A percentile compares a stretch with the other conserved stretches of the same genome.
Conservation (phyloP, 2,797 vertebrate genomes). For the Peromyscus aztecus region DNA sequence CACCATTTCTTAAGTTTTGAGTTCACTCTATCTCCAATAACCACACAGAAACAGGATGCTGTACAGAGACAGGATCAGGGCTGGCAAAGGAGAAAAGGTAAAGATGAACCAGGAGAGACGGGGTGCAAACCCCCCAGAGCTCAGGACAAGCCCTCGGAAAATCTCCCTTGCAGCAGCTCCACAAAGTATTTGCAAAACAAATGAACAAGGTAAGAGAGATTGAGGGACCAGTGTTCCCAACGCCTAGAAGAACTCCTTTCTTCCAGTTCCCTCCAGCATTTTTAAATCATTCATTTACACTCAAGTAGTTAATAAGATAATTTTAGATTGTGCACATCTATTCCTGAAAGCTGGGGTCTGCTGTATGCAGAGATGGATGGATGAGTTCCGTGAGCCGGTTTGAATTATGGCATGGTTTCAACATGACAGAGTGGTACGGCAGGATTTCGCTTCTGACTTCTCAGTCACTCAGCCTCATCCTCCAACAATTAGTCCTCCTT, state of each 20-base stretch:
- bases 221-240: background rate
- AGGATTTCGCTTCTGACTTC: background rate
- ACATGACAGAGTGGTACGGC: background rate
- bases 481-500: conserved; percentile 58
- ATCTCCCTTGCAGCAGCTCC: background rate
- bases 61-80: background rate
- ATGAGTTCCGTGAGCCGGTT: background rate
- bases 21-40: background rate
- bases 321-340: conserved; percentile 60
- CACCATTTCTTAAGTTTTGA: background rate
- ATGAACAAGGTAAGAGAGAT: background rate
- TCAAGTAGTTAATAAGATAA: conserved; percentile 45
- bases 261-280: conserved; percentile 23
- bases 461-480: background rate
- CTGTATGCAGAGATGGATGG: background rate
- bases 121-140: background rate
- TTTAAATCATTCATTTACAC: conserved; percentile 44
- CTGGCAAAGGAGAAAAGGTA: too few species aligned
- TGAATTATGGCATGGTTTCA: conserved; percentile 34
- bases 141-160: background rate
- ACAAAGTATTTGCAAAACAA: conserved; percentile 28
- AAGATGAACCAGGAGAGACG: background rate
- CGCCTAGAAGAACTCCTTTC: background rate
- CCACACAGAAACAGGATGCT: background rate
- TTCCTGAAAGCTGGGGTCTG: conserved; percentile 55